These are phyloP conservation scores for Synergus umbraculus DNA, from an alignment of 2,888 invertebrate genomes.

Conservation along the genomic window DNA sequence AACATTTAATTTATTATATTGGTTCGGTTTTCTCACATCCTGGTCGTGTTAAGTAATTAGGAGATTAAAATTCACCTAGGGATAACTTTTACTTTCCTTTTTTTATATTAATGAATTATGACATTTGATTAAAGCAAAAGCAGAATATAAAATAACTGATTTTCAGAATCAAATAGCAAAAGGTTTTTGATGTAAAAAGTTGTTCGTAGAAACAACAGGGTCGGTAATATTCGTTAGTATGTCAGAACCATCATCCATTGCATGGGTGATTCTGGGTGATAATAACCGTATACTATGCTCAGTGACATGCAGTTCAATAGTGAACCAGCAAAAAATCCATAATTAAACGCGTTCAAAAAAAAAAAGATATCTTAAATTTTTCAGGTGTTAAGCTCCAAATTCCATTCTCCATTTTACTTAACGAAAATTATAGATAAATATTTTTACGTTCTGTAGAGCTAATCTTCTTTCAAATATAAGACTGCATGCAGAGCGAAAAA, in stretches of 20 bases:
- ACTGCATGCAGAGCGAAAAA: too few relatives aligned
- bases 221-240: not conserved
- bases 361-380: not conserved
- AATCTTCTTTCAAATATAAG: too few relatives aligned
- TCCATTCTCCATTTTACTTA: too few relatives aligned
- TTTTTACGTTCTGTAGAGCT: too few relatives aligned
- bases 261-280: not conserved
- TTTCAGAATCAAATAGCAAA: not conserved
- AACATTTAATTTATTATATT: conserved; percentile 37
- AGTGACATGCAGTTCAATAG: too few relatives aligned
- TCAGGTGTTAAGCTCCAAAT: too few relatives aligned
- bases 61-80: not conserved
- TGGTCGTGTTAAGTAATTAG: conserved; percentile 8
- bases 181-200: not conserved
- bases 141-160: not conserved
- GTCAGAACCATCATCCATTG: not conserved
- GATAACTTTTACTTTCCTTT: not conserved
- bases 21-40: not conserved
- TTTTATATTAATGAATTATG: not conserved
- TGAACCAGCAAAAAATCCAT: not conserved
- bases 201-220: too few relatives aligned
- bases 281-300: too few relatives aligned
- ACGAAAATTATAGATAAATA: too few relatives aligned
- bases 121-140: too few relatives aligned
- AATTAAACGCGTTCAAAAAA: not conserved